Conservation (phyloP, 2,113 vertebrate species). For the Dicentrarchus labrax region DNA sequence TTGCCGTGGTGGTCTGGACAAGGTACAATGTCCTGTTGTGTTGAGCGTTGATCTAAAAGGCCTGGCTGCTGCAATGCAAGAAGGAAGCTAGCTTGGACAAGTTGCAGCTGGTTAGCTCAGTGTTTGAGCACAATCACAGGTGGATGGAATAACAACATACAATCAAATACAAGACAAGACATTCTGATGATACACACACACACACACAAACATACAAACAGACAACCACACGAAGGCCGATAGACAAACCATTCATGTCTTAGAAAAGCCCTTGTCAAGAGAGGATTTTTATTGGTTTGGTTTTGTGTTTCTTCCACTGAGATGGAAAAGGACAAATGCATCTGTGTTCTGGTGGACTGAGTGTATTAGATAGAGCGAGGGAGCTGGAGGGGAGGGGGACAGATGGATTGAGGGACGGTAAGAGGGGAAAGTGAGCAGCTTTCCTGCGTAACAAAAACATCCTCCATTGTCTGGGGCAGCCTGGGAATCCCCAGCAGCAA, state of each 20-base stretch:
- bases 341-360: constrained; percentile 34
- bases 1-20: constrained; percentile 55
- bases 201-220: not conserved
- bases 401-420: constrained; percentile 47
- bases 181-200: constrained; percentile 1
- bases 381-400: constrained; percentile 19
- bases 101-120: not conserved
- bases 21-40: constrained; percentile 48
- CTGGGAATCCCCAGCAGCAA: constrained; percentile 69
- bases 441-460: constrained; percentile 63
- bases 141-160: constrained; percentile 16
- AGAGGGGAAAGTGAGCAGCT: constrained; percentile 48
- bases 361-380: constrained; percentile 29
- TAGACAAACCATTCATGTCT: constrained; percentile 16
- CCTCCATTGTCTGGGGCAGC: constrained; percentile 56
- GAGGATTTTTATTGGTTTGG: constrained; percentile 46
- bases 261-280: constrained; percentile 16
- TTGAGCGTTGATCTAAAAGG: constrained; percentile 44
- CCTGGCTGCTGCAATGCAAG: constrained; percentile 1
- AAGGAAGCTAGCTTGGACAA: not conserved
- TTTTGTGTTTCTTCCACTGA: constrained; percentile 41
- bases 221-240: not conserved
- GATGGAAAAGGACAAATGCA: constrained; percentile 42
- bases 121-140: constrained; percentile 6
- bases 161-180: not conserved